Evolutionary conservation across 1,140 invertebrate genomes (phyloP).

Genomic region (Drosophila orena): DNA sequence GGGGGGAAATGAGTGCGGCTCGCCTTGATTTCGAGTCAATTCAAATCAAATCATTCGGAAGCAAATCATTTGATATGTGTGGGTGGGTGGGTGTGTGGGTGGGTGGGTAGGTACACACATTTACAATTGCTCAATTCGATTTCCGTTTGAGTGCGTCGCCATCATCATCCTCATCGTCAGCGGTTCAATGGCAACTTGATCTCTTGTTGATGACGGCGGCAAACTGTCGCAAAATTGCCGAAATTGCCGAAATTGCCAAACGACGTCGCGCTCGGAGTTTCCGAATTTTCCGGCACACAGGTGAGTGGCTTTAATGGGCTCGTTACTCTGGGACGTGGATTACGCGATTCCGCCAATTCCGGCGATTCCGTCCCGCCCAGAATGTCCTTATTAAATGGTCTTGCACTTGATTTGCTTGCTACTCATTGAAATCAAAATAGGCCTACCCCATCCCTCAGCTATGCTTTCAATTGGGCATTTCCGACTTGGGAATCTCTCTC

Average conservation of each 20-base stretch:
- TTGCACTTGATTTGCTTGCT: conserved; percentile 80
- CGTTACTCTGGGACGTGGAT: conserved; percentile 60
- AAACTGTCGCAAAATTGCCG: conserved; percentile 70
- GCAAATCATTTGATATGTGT: conserved; percentile 80
- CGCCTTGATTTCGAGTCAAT: conserved; percentile 76
- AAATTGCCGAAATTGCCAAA: conserved; percentile 64
- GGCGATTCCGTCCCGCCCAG: too few relatives aligned
- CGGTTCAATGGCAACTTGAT: conserved; percentile 78
- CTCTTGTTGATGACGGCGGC: conserved; percentile 75
- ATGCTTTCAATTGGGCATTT: background rate
- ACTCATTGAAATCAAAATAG: conserved; percentile 70
- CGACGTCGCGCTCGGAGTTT: conserved; percentile 52
- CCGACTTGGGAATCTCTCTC: background rate
- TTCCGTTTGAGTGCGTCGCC: conserved; percentile 77
- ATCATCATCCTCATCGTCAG: conserved; percentile 18
- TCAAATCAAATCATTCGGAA: conserved; percentile 84
- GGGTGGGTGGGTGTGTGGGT: conserved; percentile 11
- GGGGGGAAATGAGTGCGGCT: conserved; percentile 29
- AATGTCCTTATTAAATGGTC: conserved; percentile 39
- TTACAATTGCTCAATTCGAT: conserved; percentile 83
- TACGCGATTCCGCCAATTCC: background rate
- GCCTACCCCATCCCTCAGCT: background rate
- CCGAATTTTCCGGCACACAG: conserved; percentile 43
- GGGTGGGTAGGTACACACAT: conserved; percentile 30
- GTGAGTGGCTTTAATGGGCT: conserved; percentile 79